A percentile compares a stretch with the other conserved stretches of the same genome.
These are phyloP conservation scores for Rhinolophus ferrumequinum DNA, from an alignment of 2,113 vertebrate species.

Conservation along the genomic window DNA sequence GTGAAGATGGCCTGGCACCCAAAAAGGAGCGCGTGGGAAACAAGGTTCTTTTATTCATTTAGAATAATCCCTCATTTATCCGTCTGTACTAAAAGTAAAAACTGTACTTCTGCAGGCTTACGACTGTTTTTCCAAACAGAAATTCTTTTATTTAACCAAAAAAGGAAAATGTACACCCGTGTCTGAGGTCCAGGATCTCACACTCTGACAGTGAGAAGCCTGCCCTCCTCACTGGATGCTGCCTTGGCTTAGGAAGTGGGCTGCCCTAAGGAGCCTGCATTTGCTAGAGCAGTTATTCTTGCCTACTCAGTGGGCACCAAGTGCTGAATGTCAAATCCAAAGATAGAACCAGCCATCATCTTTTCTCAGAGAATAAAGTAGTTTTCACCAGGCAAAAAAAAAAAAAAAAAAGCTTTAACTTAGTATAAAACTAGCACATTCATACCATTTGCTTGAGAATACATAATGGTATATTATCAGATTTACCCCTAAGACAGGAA, in stretches of 20 bases:
- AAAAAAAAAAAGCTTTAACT: not conserved
- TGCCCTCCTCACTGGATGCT: not conserved
- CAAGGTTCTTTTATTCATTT: conserved; percentile 90
- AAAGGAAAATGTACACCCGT: not conserved
- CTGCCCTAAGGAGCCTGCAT: conserved; percentile 26
- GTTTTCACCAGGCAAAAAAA: not conserved
- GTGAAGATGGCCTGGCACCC: conserved; percentile 90
- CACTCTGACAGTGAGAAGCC: not conserved
- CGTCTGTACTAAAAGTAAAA: conserved; percentile 60
- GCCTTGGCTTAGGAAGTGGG: not conserved
- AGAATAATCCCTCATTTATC: conserved; percentile 82
- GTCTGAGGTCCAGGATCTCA: not conserved
- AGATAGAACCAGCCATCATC: not conserved
- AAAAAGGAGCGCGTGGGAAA: conserved; percentile 94
- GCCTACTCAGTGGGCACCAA: not conserved
- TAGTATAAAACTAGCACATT: not conserved
- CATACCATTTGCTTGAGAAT: not conserved
- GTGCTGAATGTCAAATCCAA: not conserved
- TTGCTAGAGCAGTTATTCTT: not conserved
- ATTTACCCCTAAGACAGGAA: not conserved
- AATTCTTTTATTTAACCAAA: not conserved
- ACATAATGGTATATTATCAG: not conserved
- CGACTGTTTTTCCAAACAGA: conserved; percentile 48
- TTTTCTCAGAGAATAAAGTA: conserved; percentile 13
- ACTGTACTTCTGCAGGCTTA: conserved; percentile 66